Evolutionary conservation across 2,888 invertebrate genomes (phyloP), one percentile per base, ranked within the genome.

Genomic region (Hybos culiciformis): DNA sequence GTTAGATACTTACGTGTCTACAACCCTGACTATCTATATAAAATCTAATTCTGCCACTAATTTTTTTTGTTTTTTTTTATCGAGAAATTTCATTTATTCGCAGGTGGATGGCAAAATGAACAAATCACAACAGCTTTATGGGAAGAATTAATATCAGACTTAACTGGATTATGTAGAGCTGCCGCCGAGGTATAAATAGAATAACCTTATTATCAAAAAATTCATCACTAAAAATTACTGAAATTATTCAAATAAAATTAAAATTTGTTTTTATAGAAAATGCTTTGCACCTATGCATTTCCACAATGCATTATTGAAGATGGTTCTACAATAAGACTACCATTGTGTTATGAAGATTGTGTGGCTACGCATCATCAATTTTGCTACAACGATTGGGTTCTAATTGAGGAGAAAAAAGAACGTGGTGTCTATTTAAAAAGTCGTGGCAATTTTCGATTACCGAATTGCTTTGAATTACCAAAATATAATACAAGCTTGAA

Each of bases 301-400:
- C 93, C 93, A 3, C 80, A 81, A 58, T 92, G 91, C 59, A 72
- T 80, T 47, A 68, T 78, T 54, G 75, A 76, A 57, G 64, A 66
- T 43, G 78, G 79, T 39, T 73, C 74, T 45, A 78, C 83, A 4
- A 71, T 75, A 48, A 78, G 77, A 41, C 70, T 90, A 46, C 87
- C 90, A 5, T 69, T 92, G 5, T 92, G 92, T 66, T 84, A 86
- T 58, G 93, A 94, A 71, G 92, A 93, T 61, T 96, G 94, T 61
- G 77, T 85, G 60, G 93, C 93, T 42, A 84, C 91, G 20, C 82
- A 83, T 61, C 78, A 84, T 62, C 78, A 90, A 57, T 87, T 91
- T 67, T 96, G 94, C 66, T 90, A 85, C 63, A 86, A 83, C 59
- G 88, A 92, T 61, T 94, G 94, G 93, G 83, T 85, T 19, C 69